Evolutionary conservation across 2,888 invertebrate species (phyloP), one percentile per base, ranked within the genome.

Genomic region (Hyles lineata): DNA sequence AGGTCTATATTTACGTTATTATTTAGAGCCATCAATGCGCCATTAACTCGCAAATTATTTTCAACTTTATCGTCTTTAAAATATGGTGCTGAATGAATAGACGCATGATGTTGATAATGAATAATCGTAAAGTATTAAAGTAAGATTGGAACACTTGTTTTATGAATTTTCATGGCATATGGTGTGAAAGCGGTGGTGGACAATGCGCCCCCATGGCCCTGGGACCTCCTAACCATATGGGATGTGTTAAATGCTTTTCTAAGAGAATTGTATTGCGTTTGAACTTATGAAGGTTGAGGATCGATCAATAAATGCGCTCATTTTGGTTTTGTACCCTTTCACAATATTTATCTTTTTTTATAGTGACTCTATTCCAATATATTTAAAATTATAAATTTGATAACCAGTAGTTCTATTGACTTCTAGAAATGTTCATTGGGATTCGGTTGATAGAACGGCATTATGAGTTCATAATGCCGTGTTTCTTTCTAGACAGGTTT

Each of bases 131-230:
- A 83, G 87, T 81, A 89, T 90, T 88, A 88, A 87, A 91, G 89
- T 85, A 83, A 86, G 89, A 91, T 90, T 91, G 87, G 89, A 88
- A 86, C 92, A 93, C 94, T 93, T 93, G 93, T 93, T 92, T 92
- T 92, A 90, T 91, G 87, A 91, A 91, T 92, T 94, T 93, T 91
- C 90, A 82, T 85, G 88, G 90, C 95, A 95, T 95, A 95, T 95
- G 95, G 95, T 92, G 85, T 91, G 92, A 92, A 92, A 93, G 92
- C 93, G 87, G 90, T 87, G 79, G 80, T 84, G 89, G 87, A 93
- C 94, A 94, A 93, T 93, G 87, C 87, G 85, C 94, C 94, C 93
- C 85, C 89, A 94, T 92, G 82, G 82, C 71, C 77, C 32, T 43
- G n/a, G 77, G 81, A 85, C 83, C 80, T 89, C 84, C 87, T 91